Evolutionary conservation across 2,797 vertebrate genomes (phyloP).

Genomic region (Heliangelus exortis): DNA sequence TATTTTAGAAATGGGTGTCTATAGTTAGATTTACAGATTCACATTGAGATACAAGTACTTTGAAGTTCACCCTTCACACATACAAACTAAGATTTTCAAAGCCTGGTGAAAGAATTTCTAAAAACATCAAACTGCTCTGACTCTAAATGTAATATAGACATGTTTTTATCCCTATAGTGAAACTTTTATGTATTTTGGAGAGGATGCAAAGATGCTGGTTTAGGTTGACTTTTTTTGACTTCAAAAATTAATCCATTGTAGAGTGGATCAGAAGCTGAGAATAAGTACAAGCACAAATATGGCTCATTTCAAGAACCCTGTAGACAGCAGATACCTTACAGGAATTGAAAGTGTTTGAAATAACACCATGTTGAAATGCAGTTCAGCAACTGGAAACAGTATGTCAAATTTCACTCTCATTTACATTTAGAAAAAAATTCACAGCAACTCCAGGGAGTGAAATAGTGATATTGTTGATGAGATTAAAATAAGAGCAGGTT

Average conservation of each 20-base stretch:
- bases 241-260: not conserved
- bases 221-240: not conserved
- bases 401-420: constrained; percentile 26
- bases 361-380: not conserved
- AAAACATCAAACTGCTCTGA: constrained; percentile 17
- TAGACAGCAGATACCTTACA: not conserved
- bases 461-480: not conserved
- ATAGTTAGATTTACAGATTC: constrained; percentile 27
- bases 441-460: not conserved
- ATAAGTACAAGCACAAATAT: not conserved
- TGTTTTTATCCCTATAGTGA: not conserved
- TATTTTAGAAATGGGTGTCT: not conserved
- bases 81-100: not conserved
- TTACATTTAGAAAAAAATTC: not conserved
- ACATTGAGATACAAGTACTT: not conserved
- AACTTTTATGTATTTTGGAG: not conserved
- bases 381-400: not conserved
- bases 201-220: not conserved
- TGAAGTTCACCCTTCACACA: constrained; percentile 38
- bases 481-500: constrained; percentile 23
- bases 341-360: constrained; percentile 24
- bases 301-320: not conserved
- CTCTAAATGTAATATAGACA: not conserved
- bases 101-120: constrained; percentile 18
- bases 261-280: not conserved